phyloP scores from a whole-genome alignment of 2,888 invertebrate species.

The Troides oblongomaculatus region DNA sequence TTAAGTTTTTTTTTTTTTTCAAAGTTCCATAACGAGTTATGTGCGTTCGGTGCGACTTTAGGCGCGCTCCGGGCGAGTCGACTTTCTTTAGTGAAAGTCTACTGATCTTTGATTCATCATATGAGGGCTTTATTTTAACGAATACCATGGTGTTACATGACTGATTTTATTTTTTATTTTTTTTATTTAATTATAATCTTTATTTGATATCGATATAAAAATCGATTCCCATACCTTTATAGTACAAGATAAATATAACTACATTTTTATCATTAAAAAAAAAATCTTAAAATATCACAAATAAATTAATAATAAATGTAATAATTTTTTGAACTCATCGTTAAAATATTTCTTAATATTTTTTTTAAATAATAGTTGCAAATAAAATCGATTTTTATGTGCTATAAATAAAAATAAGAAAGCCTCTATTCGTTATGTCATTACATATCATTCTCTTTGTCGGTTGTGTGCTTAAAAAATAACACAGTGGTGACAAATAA shows the following conservation, averaged over 20 bases:
- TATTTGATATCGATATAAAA: background rate
- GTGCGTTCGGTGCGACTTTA: conserved; percentile 21
- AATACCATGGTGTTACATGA: conserved; percentile 43
- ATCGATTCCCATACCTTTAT: too few relatives aligned
- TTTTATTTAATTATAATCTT: conserved; percentile 36
- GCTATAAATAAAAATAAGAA: too few relatives aligned
- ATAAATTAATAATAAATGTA: too few relatives aligned
- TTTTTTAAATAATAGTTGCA: too few relatives aligned
- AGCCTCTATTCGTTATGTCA: too few relatives aligned
- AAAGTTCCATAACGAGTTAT: conserved; percentile 23
- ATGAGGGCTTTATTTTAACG: conserved; percentile 54
- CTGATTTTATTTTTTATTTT: conserved; percentile 5
- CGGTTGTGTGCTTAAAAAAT: conserved; percentile 11
- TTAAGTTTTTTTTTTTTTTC: conserved; percentile 36
- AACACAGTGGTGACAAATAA: conserved; percentile 5
- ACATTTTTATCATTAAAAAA: too few relatives aligned
- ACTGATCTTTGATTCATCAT: conserved; percentile 50
- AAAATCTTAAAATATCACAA: too few relatives aligned
- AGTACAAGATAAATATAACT: too few relatives aligned
- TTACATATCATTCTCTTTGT: background rate
- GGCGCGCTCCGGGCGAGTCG: conserved; percentile 39
- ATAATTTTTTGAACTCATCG: too few relatives aligned
- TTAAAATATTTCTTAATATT: too few relatives aligned
- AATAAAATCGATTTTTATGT: too few relatives aligned
- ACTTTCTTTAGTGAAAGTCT: conserved; percentile 69